Percentiles rank a stretch among this genome's conserved stretches.
phyloP scores from a whole-genome alignment of 2,113 vertebrate genomes.

The Bostrychus sinensis region DNA sequence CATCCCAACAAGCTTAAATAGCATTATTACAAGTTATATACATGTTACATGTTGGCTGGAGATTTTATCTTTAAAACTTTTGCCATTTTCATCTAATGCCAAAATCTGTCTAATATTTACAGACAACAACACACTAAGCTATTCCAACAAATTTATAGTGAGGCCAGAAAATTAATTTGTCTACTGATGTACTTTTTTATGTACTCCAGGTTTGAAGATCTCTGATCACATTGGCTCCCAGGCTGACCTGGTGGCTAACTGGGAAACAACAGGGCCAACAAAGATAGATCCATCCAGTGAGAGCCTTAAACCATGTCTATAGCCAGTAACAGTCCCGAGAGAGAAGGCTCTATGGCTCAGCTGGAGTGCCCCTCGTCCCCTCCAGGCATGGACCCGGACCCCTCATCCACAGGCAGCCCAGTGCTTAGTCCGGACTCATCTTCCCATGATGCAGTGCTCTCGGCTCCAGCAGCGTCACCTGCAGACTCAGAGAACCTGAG shows the following conservation, averaged over 20 bases:
- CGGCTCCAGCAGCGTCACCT: slow-evolving; percentile 83
- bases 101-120: too few species aligned
- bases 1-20: too few species aligned
- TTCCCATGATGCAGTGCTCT: slow-evolving; percentile 85
- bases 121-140: too few species aligned
- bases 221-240: slow-evolving; percentile 60
- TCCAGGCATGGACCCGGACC: slow-evolving; percentile 71
- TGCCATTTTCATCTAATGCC: too few species aligned
- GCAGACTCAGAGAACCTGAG: slow-evolving; percentile 94
- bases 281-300: slow-evolving; percentile 32
- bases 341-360: slow-evolving; percentile 63
- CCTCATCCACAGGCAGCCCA: slow-evolving; percentile 84
- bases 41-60: too few species aligned
- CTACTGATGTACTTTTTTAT: background rate
- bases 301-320: slow-evolving; percentile 73
- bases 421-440: slow-evolving; percentile 92
- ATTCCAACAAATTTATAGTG: background rate
- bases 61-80: too few species aligned
- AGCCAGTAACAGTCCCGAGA: slow-evolving; percentile 76
- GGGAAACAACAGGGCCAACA: slow-evolving; percentile 25
- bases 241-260: slow-evolving; percentile 38
- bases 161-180: background rate
- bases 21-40: too few species aligned
- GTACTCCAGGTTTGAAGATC: slow-evolving; percentile 59
- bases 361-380: slow-evolving; percentile 78